Conservation (phyloP, 1,140 invertebrate genomes). For the Trachymyrmex septentrionalis region DNA sequence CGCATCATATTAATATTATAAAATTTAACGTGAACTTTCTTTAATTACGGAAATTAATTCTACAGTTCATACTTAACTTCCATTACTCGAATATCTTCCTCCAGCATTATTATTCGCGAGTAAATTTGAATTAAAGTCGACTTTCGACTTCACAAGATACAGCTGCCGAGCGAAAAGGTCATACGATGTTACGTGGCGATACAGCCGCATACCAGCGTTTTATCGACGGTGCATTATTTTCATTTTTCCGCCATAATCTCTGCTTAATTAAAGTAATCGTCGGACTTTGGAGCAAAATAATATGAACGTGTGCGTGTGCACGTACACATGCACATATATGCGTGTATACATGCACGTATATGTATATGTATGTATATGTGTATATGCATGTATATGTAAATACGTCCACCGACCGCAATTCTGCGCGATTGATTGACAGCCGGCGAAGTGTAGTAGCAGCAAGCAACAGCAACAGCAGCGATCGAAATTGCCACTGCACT, state of each 20-base stretch:
- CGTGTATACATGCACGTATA: neutral
- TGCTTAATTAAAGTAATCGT: constrained; percentile 79
- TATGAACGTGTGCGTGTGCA: constrained; percentile 11
- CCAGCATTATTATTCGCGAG: constrained; percentile 16
- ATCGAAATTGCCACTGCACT: constrained; percentile 51
- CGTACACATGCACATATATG: neutral
- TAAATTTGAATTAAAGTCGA: constrained; percentile 21
- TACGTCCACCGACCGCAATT: constrained; percentile 37
- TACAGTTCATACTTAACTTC: neutral
- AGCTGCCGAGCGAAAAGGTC: constrained; percentile 56
- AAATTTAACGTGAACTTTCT: neutral
- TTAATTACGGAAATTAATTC: neutral
- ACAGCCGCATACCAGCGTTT: constrained; percentile 53
- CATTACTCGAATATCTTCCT: neutral
- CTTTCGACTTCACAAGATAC: constrained; percentile 16
- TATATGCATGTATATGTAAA: neutral
- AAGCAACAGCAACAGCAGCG: neutral
- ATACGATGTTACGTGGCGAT: constrained; percentile 52
- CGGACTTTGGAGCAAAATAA: constrained; percentile 75
- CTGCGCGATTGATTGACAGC: constrained; percentile 41
- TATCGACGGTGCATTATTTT: constrained; percentile 74
- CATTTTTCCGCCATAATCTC: constrained; percentile 76
- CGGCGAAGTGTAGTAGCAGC: constrained; percentile 29
- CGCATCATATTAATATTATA: neutral
- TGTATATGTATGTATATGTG: no score